Percentiles rank a stretch among this genome's conserved stretches.
Conservation (phyloP, 2,113 vertebrate genomes). For the Jacana jacana region DNA sequence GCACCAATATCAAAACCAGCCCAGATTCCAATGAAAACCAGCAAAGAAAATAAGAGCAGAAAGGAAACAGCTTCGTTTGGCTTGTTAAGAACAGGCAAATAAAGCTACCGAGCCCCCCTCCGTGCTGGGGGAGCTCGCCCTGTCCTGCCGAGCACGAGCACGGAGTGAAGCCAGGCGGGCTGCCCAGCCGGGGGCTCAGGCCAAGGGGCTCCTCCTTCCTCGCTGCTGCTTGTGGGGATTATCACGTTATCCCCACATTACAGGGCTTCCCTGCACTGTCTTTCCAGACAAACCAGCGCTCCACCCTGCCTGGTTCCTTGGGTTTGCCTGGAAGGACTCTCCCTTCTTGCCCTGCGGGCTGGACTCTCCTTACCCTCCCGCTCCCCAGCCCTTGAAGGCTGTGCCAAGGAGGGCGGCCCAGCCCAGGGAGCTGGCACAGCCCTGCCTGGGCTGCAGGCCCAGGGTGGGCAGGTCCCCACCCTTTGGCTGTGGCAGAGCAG, state of each 20-base stretch:
- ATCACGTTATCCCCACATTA: background rate
- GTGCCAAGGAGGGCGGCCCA: slow-evolving; percentile 5
- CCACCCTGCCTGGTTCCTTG: background rate
- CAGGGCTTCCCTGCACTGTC: background rate
- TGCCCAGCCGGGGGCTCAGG: accelerated
- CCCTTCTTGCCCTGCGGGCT: background rate
- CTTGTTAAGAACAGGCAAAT: background rate
- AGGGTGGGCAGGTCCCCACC: background rate
- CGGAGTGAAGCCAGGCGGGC: background rate
- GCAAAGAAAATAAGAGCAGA: background rate
- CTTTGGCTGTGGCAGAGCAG: slow-evolving; percentile 5
- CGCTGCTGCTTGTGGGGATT: background rate
- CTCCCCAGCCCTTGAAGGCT: background rate
- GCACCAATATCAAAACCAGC: slow-evolving; percentile 50
- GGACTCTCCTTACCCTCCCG: background rate
- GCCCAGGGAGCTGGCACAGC: background rate
- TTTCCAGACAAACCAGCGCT: background rate
- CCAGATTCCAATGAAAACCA: slow-evolving; percentile 38
- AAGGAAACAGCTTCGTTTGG: background rate
- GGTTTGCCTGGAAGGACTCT: slow-evolving; percentile 9
- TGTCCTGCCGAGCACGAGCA: accelerated
- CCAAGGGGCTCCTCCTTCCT: background rate
- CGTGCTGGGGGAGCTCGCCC: background rate
- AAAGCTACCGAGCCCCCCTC: background rate
- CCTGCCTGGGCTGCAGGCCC: background rate